phyloP scores from a whole-genome alignment of 2,888 invertebrate species.

The Drosophila mimetica region DNA sequence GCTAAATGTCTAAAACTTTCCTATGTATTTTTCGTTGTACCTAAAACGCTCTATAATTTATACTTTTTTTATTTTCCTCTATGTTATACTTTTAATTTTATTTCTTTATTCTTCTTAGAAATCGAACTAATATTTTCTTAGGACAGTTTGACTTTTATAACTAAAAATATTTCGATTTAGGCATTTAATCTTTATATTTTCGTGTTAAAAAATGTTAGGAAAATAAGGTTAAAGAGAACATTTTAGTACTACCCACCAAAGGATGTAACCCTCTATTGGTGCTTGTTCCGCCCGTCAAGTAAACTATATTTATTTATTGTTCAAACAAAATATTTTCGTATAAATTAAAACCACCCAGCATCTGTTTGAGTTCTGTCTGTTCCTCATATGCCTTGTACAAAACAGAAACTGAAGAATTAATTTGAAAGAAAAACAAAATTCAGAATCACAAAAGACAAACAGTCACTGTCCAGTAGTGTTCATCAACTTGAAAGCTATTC shows the following conservation, averaged over 20 bases:
- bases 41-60: slow-evolving; percentile 18
- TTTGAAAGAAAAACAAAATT: slow-evolving; percentile 4
- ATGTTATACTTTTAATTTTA: background rate
- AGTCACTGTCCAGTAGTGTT: slow-evolving; percentile 34
- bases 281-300: slow-evolving; percentile 84
- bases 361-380: slow-evolving; percentile 48
- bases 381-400: slow-evolving; percentile 41
- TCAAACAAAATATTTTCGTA: slow-evolving; percentile 24
- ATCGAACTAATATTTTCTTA: no score
- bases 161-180: background rate
- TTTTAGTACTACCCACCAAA: slow-evolving; percentile 51
- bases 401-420: slow-evolving; percentile 10
- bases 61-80: background rate
- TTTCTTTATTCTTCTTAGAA: background rate
- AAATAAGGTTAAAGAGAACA: slow-evolving; percentile 9
- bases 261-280: slow-evolving; percentile 84
- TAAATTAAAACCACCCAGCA: slow-evolving; percentile 26
- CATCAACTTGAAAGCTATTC: slow-evolving; percentile 10
- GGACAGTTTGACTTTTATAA: background rate
- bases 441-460: slow-evolving; percentile 32
- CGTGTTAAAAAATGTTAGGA: background rate
- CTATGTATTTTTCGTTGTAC: slow-evolving; percentile 22
- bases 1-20: slow-evolving; percentile 24
- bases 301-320: slow-evolving; percentile 49
- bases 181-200: background rate